Percentiles rank a stretch among this genome's conserved stretches.
phyloP scores from a whole-genome alignment of 1,140 invertebrate genomes.

The Drosophila nigromelanica region DNA sequence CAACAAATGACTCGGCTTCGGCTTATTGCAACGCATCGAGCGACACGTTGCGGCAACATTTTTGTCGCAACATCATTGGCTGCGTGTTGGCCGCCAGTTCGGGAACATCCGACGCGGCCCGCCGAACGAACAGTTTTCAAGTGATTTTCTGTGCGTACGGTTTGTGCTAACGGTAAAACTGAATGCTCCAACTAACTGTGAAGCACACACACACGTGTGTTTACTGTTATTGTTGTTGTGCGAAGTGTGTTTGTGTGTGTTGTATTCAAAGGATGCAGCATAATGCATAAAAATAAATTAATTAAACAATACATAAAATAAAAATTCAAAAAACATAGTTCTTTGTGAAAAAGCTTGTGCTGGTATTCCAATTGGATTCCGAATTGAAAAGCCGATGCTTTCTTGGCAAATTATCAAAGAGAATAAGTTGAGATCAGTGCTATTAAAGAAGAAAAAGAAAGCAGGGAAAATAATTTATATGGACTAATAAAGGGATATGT shows the following conservation, averaged over 20 bases:
- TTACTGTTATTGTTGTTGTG: constrained; percentile 17
- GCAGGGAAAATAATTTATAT: too few species aligned
- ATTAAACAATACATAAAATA: background rate
- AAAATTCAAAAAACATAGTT: background rate
- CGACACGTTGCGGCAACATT: constrained; percentile 29
- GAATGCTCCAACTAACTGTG: constrained; percentile 9
- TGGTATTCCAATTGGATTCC: background rate
- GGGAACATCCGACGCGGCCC: constrained; percentile 17
- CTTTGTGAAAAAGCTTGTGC: background rate
- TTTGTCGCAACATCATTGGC: constrained; percentile 46
- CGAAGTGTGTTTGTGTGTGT: constrained; percentile 16
- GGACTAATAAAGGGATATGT: too few species aligned
- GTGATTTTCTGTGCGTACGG: constrained; percentile 61
- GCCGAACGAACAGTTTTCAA: constrained; percentile 66
- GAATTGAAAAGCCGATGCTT: background rate
- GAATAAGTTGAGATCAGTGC: background rate
- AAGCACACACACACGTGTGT: constrained; percentile 25
- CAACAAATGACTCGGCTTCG: background rate
- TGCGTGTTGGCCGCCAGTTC: constrained; percentile 16
- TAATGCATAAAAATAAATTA: constrained; percentile 19
- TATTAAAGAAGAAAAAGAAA: background rate
- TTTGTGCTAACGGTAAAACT: constrained; percentile 56
- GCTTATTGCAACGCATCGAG: background rate
- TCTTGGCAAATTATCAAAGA: background rate
- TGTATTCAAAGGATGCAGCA: constrained; percentile 6